phyloP scores from a whole-genome alignment of 1,140 invertebrate genomes.

The Colletes gigas region DNA sequence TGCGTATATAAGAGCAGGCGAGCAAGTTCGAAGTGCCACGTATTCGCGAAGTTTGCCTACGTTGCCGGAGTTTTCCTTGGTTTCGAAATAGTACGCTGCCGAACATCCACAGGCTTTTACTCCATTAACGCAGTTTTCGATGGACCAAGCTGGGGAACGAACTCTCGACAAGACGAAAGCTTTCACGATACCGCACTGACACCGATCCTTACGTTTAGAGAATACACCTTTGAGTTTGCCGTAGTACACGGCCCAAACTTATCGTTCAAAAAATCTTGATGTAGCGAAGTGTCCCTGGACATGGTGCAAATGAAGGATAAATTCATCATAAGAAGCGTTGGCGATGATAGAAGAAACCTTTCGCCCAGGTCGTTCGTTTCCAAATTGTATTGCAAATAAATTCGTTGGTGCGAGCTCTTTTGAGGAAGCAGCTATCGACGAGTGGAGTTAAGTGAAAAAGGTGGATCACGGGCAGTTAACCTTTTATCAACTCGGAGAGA shows the following conservation, averaged over 20 bases:
- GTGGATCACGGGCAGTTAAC: slow-evolving; percentile 14
- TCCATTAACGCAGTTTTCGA: slow-evolving; percentile 24
- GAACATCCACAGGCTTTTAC: not conserved
- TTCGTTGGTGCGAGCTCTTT: not conserved
- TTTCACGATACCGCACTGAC: not conserved
- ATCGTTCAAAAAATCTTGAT: not conserved
- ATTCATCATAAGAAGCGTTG: too few species aligned
- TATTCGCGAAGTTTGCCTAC: slow-evolving; percentile 5
- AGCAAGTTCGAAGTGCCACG: not conserved
- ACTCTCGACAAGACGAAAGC: not conserved
- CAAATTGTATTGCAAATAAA: not conserved
- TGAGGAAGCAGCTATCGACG: not conserved
- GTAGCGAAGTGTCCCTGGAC: too few species aligned
- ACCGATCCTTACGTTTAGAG: not conserved
- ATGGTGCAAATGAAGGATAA: too few species aligned
- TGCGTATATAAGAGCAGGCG: not conserved
- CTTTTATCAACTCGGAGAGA: not conserved
- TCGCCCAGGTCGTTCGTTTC: too few species aligned
- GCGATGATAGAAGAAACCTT: too few species aligned
- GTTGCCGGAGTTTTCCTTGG: not conserved
- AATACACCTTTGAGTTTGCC: too few species aligned
- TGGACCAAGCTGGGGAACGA: not conserved
- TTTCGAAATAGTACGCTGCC: not conserved
- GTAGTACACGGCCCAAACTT: too few species aligned
- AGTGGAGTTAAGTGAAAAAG: not conserved